phyloP scores from a whole-genome alignment of 2,113 vertebrate genomes.

The Melospiza georgiana region DNA sequence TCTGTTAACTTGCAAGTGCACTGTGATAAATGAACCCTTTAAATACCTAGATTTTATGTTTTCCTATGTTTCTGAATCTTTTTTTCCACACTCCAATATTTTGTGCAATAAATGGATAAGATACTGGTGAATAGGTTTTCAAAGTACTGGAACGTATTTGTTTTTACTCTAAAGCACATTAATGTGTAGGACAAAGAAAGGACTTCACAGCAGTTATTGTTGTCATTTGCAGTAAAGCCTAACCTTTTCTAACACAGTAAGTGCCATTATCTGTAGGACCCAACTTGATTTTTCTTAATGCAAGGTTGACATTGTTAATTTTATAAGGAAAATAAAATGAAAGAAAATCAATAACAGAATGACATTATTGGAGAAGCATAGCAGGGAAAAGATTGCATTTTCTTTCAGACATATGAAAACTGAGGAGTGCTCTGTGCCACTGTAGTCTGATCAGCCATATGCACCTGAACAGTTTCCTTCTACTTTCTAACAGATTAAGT shows the following conservation, averaged over 20 bases:
- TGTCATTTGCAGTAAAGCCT: neutral
- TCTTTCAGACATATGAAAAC: neutral
- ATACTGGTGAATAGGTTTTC: neutral
- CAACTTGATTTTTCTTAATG: conserved; percentile 22
- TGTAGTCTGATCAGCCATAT: neutral
- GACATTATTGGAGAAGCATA: neutral
- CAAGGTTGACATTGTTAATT: neutral
- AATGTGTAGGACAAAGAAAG: neutral
- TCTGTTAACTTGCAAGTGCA: neutral
- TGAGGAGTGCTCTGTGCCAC: neutral
- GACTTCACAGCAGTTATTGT: neutral
- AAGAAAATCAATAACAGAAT: conserved; percentile 3
- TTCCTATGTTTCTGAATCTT: neutral
- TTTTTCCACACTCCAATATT: neutral
- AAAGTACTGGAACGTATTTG: neutral
- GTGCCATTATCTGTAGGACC: neutral
- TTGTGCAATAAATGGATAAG: neutral
- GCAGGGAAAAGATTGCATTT: neutral
- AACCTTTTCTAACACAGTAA: neutral
- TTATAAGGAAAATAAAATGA: neutral
- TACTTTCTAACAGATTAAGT: neutral
- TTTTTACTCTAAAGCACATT: neutral
- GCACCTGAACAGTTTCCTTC: neutral
- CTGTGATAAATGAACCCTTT: neutral
- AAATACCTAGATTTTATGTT: neutral